A percentile compares a stretch with the other conserved stretches of the same genome.
phyloP scores from a whole-genome alignment of 2,797 vertebrate genomes.

The Muscicapa striata region DNA sequence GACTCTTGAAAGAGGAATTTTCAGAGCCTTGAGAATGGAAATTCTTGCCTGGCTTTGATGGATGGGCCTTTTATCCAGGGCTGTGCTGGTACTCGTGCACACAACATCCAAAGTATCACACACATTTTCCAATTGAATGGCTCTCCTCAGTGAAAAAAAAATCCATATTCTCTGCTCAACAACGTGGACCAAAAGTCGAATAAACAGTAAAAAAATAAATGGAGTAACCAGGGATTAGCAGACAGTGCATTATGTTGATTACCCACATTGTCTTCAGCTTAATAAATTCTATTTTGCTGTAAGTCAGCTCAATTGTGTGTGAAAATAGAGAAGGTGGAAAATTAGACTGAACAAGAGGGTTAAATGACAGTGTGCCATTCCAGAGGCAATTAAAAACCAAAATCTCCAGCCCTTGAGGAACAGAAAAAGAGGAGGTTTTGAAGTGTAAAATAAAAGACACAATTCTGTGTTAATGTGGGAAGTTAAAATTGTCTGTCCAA shows the following conservation, averaged over 20 bases:
- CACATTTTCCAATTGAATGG: not conserved
- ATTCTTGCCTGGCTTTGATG: not conserved
- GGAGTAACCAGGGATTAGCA: constrained; percentile 56
- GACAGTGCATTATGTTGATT: constrained; percentile 66
- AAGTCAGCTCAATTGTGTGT: constrained; percentile 56
- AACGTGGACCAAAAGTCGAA: constrained; percentile 21
- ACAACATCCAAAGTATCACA: not conserved
- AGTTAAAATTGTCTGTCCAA: not conserved
- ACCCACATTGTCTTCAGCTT: constrained; percentile 49
- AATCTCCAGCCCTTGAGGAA: not conserved
- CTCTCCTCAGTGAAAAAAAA: constrained; percentile 10
- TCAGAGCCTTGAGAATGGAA: not conserved
- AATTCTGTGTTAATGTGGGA: not conserved
- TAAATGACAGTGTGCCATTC: constrained; percentile 32
- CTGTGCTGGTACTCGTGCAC: not conserved
- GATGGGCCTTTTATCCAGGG: not conserved
- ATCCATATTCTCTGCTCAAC: constrained; percentile 41
- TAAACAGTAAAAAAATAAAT: not conserved
- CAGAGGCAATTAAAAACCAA: constrained; percentile 20
- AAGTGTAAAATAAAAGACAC: not conserved
- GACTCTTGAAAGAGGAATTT: not conserved
- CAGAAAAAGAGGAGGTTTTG: not conserved
- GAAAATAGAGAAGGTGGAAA: constrained; percentile 55
- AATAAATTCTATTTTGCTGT: constrained; percentile 54
- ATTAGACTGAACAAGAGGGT: constrained; percentile 49